Base-by-base conservation (phyloP, 64 coral and sea anemone species). In the Catalaphyllia jardinei region DNA sequence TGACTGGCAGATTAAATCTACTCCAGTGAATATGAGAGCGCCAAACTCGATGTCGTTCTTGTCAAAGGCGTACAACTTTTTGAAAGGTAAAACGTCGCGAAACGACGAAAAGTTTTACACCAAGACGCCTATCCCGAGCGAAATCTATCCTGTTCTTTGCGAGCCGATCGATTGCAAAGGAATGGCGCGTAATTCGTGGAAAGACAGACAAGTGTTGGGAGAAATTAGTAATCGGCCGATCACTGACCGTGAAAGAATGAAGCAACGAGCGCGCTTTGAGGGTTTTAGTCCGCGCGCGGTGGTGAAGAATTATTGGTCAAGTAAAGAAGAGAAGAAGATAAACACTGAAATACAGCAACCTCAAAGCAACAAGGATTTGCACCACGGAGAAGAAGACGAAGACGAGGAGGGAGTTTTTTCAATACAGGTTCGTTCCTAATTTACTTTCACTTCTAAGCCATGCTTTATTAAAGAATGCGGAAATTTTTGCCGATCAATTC, bases 31-130 rank as follows among this genome's bases (percentile, higher is more conserved):
- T 69, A 85, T 85, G 81, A 67, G 81, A 60, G 81, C 81, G 63
- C 81, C 81, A 85, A 85, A 42, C 67, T 85, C 81, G 39, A 51
- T 29, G 33, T 85, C 81, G 4, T 85, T 85, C 38, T 22, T 85
- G 62, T 85, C 81, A 50, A 85, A 85, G n/a, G 81, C 81, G 35
- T 85, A 71, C 81, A 85, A 85, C 38, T 85, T 85, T 71, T 51
- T 85, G 9, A 85, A 71, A 51, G 81, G 81, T 18, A 85, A 71
- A 85, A 85, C 62, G 35, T 52, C 63, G 22, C 12, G 3, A 25
- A 71, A 85, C 31, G 81, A 85, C 22, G 81, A 85, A 63, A 85
- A 52, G 31, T 85, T 71, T n/a, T 85, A 71, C 63, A 24, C 81
- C 31, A 85, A 71, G 63, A 85, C 14, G 4, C 62, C 81, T 27